These are phyloP conservation scores for Hyla sarda DNA, from an alignment of 2,113 vertebrate species.

Conservation along the genomic window DNA sequence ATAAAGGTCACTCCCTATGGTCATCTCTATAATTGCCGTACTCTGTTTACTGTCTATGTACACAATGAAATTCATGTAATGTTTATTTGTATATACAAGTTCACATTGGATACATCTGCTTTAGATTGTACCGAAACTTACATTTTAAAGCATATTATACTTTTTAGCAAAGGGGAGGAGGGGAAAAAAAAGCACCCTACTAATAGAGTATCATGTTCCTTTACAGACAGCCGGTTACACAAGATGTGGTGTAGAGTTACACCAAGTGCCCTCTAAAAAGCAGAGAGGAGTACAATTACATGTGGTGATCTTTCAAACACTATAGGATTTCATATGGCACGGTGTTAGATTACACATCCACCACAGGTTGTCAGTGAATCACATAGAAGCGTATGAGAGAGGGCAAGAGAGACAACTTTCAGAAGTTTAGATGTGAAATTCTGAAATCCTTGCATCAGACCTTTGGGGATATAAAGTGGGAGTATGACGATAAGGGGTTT, in stretches of 20 bases:
- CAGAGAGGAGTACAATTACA: background rate
- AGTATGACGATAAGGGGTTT: no score
- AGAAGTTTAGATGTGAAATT: background rate
- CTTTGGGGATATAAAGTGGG: no score
- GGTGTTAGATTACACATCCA: background rate
- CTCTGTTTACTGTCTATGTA: no score
- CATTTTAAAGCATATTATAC: no score
- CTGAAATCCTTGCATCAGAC: background rate
- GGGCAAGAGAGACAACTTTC: background rate
- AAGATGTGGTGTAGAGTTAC: slow-evolving; percentile 14
- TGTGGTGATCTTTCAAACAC: background rate
- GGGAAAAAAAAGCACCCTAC: background rate
- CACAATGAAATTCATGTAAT: no score
- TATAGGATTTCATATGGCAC: background rate
- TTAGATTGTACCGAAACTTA: no score
- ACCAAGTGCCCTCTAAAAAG: background rate
- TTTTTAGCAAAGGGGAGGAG: background rate
- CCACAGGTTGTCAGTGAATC: background rate
- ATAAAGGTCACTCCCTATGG: no score
- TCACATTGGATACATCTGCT: no score
- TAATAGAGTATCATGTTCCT: background rate
- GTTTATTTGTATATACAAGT: no score
- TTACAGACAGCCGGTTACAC: background rate
- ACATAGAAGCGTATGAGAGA: background rate
- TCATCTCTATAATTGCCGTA: no score